Evolutionary conservation across 2,113 vertebrate species (phyloP).

Genomic region (Heteronetta atricapilla): DNA sequence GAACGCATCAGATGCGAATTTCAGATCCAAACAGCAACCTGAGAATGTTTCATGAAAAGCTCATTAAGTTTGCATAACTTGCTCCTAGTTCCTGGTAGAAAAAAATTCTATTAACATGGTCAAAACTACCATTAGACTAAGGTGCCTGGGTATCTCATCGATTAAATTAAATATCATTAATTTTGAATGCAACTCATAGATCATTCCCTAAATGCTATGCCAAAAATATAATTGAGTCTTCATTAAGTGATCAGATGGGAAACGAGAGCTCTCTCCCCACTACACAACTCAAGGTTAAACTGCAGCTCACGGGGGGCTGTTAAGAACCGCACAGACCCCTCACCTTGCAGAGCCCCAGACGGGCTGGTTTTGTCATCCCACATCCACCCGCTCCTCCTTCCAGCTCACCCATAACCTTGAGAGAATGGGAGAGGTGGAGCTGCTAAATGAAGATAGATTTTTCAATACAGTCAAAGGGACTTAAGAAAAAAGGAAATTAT

Average conservation of each 20-base stretch:
- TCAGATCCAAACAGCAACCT: neutral
- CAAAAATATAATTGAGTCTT: conserved; percentile 56
- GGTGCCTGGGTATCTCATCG: neutral
- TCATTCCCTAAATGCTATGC: conserved; percentile 37
- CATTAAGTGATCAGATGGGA: conserved; percentile 30
- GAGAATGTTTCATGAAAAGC: neutral
- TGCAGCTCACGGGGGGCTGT: neutral
- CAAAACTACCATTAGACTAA: neutral
- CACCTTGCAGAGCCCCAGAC: neutral
- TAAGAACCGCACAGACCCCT: neutral
- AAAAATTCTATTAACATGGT: neutral
- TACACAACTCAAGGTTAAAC: conserved; percentile 7
- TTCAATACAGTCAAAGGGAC: neutral
- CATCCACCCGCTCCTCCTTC: neutral
- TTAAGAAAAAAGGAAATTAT: neutral
- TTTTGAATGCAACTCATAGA: conserved; percentile 27
- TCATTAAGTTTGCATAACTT: neutral
- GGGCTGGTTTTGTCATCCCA: neutral
- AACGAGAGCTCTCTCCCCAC: neutral
- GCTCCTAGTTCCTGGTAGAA: neutral
- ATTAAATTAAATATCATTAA: conserved; percentile 60
- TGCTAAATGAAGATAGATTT: neutral
- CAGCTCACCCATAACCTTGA: neutral
- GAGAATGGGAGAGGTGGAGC: neutral
- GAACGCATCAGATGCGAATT: rapidly evolving